Evolutionary conservation across 2,888 invertebrate species (phyloP), one percentile per base, ranked within the genome.

Genomic region (Gari tellinella): DNA sequence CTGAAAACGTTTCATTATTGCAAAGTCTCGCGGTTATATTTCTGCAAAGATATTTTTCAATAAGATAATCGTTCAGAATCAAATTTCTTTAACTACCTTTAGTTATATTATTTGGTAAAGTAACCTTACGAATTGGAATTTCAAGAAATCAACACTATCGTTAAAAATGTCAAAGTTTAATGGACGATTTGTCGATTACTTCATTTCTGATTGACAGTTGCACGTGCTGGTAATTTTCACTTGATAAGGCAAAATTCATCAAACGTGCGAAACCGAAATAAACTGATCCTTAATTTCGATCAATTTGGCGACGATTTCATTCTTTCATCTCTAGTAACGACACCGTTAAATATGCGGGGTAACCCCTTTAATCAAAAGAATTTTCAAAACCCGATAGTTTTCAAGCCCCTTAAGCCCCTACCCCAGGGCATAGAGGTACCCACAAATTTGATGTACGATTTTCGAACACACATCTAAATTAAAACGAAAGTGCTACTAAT

Each of bases 151-250:
- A 31, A 4, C 31, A 31, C 5, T 31, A 31, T 31, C 31, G 31
- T 4, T 31, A 31, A 31, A 31, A 31, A 31, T 31, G 31, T 31
- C 31, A 31, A 31, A 31, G 31, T 31, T 31, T 31, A 31, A 31
- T 31, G 31, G 31, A 7, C 31, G 31, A 31, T 31, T 31, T 7
- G 31, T 31, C 31, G 31, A 31, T 31, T 31, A 7, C 31, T 31
- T 31, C 31, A 31, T 31, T 10, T 31, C 5, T 31, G 31, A 31
- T 31, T 31, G 31, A 31, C 31, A 31, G 4, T 19, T 19, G 43
- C 64, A 64, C 64, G 64, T 64, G 55, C 46, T 26, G 46, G 46
- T 48, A 55, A 52, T 43, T 43, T 51, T 62, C 62, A 51, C 43
- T 40, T 52, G 52, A 12, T 62, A 62, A 62, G 23, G 48, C 48